Evolutionary conservation across 2,888 invertebrate genomes (phyloP).

Genomic region (Drosophila atroscutellata): DNA sequence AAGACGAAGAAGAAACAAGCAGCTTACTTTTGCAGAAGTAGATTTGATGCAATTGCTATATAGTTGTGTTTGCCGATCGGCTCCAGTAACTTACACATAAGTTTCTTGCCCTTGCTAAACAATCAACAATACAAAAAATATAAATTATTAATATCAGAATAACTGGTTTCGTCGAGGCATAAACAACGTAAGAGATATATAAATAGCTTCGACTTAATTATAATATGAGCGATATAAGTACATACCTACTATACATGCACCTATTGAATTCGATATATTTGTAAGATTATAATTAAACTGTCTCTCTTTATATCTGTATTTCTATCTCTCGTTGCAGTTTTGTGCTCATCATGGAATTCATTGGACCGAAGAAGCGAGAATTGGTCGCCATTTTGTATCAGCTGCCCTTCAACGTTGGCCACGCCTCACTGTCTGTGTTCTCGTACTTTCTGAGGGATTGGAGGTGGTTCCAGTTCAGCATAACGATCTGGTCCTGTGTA

Average conservation of each 20-base stretch:
- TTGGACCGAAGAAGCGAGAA: conserved; percentile 87
- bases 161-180: not conserved
- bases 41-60: not conserved
- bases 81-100: not conserved
- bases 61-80: not conserved
- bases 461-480: conserved; percentile 88
- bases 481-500: conserved; percentile 87
- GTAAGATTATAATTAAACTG: not conserved
- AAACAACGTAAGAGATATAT: not conserved
- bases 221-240: not conserved
- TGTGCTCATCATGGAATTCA: conserved; percentile 89
- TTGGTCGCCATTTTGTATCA: conserved; percentile 87
- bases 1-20: not conserved
- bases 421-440: conserved; percentile 87
- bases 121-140: not conserved
- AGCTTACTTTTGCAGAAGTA: not conserved
- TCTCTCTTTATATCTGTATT: not conserved
- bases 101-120: not conserved
- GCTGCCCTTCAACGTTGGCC: conserved; percentile 90
- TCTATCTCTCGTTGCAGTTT: conserved; percentile 85
- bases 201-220: not conserved
- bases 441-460: conserved; percentile 89
- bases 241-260: not conserved
- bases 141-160: not conserved
- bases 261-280: not conserved